Conservation (phyloP, 2,888 invertebrate genomes). For the Cryptosula pallasiana region DNA sequence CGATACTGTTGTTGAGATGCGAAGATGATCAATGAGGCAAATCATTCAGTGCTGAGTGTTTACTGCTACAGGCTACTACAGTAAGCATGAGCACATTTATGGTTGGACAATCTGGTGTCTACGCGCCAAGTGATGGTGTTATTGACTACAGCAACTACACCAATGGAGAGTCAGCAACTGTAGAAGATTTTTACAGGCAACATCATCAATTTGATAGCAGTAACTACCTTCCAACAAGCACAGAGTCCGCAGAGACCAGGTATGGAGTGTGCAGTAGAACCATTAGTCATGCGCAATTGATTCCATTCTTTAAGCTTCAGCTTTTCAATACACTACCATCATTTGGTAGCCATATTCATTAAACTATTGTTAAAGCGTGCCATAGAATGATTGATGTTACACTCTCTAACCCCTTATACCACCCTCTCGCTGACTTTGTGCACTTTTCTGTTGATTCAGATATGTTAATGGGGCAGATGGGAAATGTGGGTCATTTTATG, state of each 20-base stretch:
- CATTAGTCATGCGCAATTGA: slow-evolving; percentile 22
- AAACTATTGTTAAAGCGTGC: no score
- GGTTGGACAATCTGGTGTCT: neutral
- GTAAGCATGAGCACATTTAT: slow-evolving; percentile 10
- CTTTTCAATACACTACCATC: no score
- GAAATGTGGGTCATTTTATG: no score
- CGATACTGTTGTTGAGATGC: no score
- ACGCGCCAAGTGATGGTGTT: slow-evolving; percentile 6
- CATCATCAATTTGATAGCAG: neutral
- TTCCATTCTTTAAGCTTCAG: neutral
- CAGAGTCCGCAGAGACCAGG: slow-evolving; percentile 8
- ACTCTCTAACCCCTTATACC: no score
- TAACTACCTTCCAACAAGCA: neutral
- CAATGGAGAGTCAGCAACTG: neutral
- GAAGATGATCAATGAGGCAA: slow-evolving; percentile 16
- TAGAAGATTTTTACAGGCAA: slow-evolving; percentile 18
- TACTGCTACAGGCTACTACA: neutral
- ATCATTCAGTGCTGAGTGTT: neutral
- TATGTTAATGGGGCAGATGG: no score
- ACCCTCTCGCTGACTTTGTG: no score
- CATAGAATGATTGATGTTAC: no score
- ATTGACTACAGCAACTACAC: slow-evolving; percentile 15
- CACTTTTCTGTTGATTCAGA: no score
- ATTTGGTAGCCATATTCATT: no score
- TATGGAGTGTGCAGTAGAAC: neutral